Evolutionary conservation across 1,140 invertebrate species (phyloP).

Genomic region (Drosophila nannoptera): DNA sequence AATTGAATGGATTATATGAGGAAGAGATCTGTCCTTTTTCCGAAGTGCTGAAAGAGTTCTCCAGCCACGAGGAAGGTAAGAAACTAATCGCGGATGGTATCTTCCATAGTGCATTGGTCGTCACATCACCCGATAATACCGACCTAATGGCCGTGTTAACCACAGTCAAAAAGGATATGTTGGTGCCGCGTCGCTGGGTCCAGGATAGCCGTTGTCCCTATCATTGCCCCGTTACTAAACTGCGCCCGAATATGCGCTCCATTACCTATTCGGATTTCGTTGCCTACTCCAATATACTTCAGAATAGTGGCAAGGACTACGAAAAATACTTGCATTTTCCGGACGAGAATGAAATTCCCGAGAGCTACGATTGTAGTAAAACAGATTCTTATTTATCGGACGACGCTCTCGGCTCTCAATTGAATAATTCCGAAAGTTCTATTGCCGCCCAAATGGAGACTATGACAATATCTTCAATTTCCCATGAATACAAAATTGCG

Average conservation of each 20-base stretch:
- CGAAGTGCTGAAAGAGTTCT: constrained; percentile 10
- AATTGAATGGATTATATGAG: constrained; percentile 10
- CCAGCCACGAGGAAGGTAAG: background rate
- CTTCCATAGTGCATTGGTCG: constrained; percentile 38
- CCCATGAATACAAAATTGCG: too few species aligned
- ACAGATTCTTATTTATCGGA: too few species aligned
- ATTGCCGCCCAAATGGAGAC: too few species aligned
- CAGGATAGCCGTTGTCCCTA: constrained; percentile 26
- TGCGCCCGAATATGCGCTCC: constrained; percentile 40
- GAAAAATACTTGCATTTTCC: constrained; percentile 2
- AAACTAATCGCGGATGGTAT: constrained; percentile 28
- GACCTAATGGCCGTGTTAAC: background rate
- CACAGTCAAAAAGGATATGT: background rate
- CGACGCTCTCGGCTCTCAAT: too few species aligned
- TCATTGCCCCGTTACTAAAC: constrained; percentile 12
- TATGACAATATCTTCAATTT: too few species aligned
- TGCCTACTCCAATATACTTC: background rate
- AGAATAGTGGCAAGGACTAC: background rate
- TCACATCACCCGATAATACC: constrained; percentile 10
- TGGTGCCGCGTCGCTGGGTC: constrained; percentile 32
- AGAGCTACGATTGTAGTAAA: too few species aligned
- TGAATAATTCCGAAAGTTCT: too few species aligned
- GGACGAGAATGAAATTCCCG: background rate
- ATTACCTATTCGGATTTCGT: constrained; percentile 23
- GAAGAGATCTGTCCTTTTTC: constrained; percentile 1